Percentiles rank a stretch among this genome's conserved stretches.
Evolutionary conservation across 2,797 vertebrate genomes (phyloP).

Genomic region (Xiphorhynchus erythropygius): DNA sequence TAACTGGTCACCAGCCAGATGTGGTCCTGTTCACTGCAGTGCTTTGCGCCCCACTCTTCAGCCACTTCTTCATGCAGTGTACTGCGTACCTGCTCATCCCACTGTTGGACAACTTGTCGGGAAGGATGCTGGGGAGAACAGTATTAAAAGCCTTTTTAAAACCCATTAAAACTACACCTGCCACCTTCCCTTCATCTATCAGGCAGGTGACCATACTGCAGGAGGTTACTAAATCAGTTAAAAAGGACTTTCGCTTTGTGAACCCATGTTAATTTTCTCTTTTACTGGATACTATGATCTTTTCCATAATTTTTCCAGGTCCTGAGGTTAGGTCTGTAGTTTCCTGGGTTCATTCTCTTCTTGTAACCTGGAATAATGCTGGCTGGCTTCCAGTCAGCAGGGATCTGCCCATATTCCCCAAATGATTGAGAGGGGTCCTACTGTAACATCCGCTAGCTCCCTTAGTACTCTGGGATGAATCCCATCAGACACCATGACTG

Average conservation of each 20-base stretch:
- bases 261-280: rapidly evolving
- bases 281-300: not conserved
- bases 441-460: rapidly evolving
- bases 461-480: not conserved
- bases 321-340: not conserved
- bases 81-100: not conserved
- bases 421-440: not conserved
- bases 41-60: not conserved
- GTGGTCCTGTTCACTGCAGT: not conserved
- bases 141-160: not conserved
- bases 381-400: not conserved
- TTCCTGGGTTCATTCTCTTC: not conserved
- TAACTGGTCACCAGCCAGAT: not conserved
- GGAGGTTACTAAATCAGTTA: not conserved
- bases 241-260: not conserved
- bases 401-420: not conserved
- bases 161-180: not conserved
- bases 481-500: not conserved
- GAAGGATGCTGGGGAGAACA: not conserved
- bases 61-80: not conserved
- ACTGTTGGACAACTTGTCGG: not conserved
- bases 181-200: not conserved
- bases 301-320: not conserved
- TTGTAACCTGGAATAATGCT: rapidly evolving
- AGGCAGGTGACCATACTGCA: rapidly evolving